Evolutionary conservation across 2,797 vertebrate genomes (phyloP).

Genomic region (Lindbergichthys nudifrons): DNA sequence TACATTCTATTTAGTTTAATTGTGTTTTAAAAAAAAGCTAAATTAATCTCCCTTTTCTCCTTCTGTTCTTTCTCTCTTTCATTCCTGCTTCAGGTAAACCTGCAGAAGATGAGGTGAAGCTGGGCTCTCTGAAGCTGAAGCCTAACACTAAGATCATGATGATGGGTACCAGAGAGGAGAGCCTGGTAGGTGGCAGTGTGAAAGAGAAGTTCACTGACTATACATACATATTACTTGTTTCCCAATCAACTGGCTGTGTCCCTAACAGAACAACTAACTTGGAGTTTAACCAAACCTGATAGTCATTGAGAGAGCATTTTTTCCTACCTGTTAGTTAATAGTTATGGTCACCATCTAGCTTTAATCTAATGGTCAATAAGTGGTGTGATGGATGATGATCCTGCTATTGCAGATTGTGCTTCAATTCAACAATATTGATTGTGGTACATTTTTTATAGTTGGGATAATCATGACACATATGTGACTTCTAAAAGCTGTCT

Average conservation of each 20-base stretch:
- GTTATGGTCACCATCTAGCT: not conserved
- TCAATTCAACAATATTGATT: no score
- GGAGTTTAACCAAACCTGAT: not conserved
- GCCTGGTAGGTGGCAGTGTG: conserved; percentile 87
- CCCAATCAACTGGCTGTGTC: not conserved
- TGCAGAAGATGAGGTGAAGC: conserved; percentile 95
- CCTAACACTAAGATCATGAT: conserved; percentile 99
- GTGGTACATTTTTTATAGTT: no score
- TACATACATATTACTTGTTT: not conserved
- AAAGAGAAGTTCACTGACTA: not conserved
- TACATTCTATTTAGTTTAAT: not conserved
- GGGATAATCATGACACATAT: no score
- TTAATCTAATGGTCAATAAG: not conserved
- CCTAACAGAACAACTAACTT: not conserved
- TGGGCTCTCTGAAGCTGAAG: conserved; percentile 96
- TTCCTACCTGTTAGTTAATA: not conserved
- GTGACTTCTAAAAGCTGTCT: no score
- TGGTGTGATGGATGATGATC: not conserved
- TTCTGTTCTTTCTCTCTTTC: conserved; percentile 22
- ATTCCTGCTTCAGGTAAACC: conserved; percentile 89
- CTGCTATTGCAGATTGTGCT: no score
- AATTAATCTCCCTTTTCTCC: conserved; percentile 1
- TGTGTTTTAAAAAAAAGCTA: not conserved
- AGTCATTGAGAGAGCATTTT: not conserved
- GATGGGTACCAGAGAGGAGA: conserved; percentile 99